Percentiles rank a stretch among this genome's conserved stretches.
Conservation (phyloP, 2,113 vertebrate genomes). For the Cyprichromis sp. region DNA sequence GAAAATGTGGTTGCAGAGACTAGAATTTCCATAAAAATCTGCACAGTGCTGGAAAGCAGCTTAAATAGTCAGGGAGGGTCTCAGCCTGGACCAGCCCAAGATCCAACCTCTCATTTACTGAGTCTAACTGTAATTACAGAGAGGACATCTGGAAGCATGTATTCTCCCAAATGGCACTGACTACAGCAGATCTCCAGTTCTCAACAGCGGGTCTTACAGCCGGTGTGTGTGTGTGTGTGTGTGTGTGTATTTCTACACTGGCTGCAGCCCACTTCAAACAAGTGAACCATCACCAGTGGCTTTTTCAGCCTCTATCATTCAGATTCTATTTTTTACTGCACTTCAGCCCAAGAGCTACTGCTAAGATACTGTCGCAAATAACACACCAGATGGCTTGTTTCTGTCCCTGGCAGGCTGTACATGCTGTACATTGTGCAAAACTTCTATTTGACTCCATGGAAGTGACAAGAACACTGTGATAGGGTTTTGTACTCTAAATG, state of each 20-base stretch:
- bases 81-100: background rate
- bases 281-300: conserved; percentile 54
- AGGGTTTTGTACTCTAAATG: background rate
- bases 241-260: background rate
- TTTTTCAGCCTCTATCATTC: conserved; percentile 73
- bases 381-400: background rate
- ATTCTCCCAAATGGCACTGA: conserved; percentile 44
- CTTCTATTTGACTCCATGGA: background rate
- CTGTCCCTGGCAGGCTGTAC: background rate
- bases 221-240: background rate
- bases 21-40: conserved; percentile 16
- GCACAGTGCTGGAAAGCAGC: conserved; percentile 25
- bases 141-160: conserved; percentile 48
- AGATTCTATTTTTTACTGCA: conserved; percentile 63
- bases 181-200: conserved; percentile 35
- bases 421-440: background rate
- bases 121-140: conserved; percentile 70
- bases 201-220: background rate
- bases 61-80: conserved; percentile 62
- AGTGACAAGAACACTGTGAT: background rate
- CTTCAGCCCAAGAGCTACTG: conserved; percentile 4
- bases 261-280: conserved; percentile 65
- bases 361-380: background rate
- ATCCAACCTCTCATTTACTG: background rate
- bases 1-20: background rate